Conservation (phyloP, 2,888 invertebrate genomes). For the Dione vanillae region DNA sequence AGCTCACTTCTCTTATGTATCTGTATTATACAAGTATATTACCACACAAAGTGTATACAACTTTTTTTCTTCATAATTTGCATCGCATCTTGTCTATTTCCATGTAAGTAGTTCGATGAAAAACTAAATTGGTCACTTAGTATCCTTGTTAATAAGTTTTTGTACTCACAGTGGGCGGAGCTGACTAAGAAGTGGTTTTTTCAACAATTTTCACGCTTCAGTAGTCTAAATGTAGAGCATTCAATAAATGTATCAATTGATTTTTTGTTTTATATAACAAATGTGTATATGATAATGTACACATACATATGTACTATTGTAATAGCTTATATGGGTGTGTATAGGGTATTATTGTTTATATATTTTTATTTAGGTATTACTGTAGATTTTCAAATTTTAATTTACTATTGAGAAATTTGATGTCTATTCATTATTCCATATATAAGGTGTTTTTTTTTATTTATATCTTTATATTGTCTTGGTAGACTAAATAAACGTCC, state of each 20-base stretch:
- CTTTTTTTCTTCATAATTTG: background rate
- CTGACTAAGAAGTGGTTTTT: background rate
- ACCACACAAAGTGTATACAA: background rate
- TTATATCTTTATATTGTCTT: too few relatives aligned
- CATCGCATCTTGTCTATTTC: background rate
- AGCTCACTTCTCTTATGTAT: background rate
- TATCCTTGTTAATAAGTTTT: background rate
- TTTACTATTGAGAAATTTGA: too few relatives aligned
- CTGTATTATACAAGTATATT: background rate
- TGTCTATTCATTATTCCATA: too few relatives aligned
- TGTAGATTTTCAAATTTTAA: too few relatives aligned
- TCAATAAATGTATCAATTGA: background rate
- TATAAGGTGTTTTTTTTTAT: too few relatives aligned
- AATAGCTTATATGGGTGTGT: too few relatives aligned
- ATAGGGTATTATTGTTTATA: too few relatives aligned
- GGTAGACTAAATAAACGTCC: too few relatives aligned
- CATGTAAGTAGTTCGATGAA: background rate
- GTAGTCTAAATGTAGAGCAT: background rate
- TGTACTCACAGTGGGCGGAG: background rate
- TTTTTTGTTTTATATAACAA: too few relatives aligned
- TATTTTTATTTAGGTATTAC: too few relatives aligned
- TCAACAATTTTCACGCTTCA: slow-evolving; percentile 8
- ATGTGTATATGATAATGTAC: too few relatives aligned
- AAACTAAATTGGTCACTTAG: background rate
- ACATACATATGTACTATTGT: too few relatives aligned